Conservation (phyloP, 2,888 invertebrate species). For the Eledone cirrhosa region DNA sequence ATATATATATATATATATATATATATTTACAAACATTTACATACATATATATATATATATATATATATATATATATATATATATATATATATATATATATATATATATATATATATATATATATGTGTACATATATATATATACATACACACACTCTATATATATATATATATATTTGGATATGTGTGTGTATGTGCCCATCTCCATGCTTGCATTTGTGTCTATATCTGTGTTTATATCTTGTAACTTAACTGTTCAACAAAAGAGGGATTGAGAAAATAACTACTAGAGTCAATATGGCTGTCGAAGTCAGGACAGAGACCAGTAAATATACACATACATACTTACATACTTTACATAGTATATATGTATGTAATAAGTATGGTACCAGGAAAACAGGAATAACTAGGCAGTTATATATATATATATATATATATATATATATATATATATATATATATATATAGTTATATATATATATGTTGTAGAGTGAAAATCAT, state of each 20-base stretch:
- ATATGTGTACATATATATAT: background rate
- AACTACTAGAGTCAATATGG: too few species aligned
- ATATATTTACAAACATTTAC: background rate
- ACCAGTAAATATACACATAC: background rate
- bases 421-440: background rate
- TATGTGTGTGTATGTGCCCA: too few species aligned
- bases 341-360: background rate
- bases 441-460: background rate
- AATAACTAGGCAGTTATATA: background rate
- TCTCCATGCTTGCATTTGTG: too few species aligned
- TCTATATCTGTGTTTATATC: too few species aligned
- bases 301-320: background rate
- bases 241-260: too few species aligned
- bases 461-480: background rate
- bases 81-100: background rate
- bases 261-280: too few species aligned
- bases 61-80: conserved; percentile 7
- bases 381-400: background rate
- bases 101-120: conserved; percentile 8
- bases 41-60: background rate
- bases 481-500: background rate
- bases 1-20: conserved; percentile 1
- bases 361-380: background rate
- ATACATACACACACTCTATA: background rate
- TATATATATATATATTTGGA: too few species aligned